Evolutionary conservation across 2,113 vertebrate species (phyloP), one percentile per base, ranked within the genome.

Genomic region (Oxygymnocypris stewartii): DNA sequence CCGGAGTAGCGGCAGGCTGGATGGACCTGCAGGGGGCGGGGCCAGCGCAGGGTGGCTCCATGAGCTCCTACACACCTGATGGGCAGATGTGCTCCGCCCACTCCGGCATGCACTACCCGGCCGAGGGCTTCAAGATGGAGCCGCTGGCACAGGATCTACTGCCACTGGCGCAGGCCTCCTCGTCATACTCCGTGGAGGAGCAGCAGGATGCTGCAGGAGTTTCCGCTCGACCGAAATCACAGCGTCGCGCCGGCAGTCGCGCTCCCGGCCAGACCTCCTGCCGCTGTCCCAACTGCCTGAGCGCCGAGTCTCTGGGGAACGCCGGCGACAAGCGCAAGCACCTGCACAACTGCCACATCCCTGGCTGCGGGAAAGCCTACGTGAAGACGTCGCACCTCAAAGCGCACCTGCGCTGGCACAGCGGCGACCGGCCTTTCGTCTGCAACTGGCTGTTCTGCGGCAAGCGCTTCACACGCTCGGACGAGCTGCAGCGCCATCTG

Each of bases 221-320:
- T 1, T 81, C 87, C 0, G 85, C 92, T 12, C 91, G 97, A 0
- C 94, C 97, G 0, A 98, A 97, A 79, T 92, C 96, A 0, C 92
- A 95, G 79, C 95, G 97, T 0, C 93, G 97, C 0, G 95, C 97
- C 0, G 95, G 97, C 31, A 95, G 96, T 2, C 93, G 97, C 35
- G 95, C 96, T 0, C 95, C 95, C 0, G 96, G 96, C 25, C 97
- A 97, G 85, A 95, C 96, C 0, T 95, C 93, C 14, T 99, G 97
- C 69, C 96, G 97, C 82, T 99, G 97, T 67, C 98, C 98, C 6
- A 99, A 99, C 90, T 99, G 98, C 82, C 93, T 98, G 79, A 97
- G 96, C 25, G 97, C 97, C 0, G 98, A 99, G 88, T 95, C 97
- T 69, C 89, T 97, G 75, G 97, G 97, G 0, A 93, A 95, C 85